Evolutionary conservation across 1,140 invertebrate genomes (phyloP).

Genomic region (Melitaea cinxia): DNA sequence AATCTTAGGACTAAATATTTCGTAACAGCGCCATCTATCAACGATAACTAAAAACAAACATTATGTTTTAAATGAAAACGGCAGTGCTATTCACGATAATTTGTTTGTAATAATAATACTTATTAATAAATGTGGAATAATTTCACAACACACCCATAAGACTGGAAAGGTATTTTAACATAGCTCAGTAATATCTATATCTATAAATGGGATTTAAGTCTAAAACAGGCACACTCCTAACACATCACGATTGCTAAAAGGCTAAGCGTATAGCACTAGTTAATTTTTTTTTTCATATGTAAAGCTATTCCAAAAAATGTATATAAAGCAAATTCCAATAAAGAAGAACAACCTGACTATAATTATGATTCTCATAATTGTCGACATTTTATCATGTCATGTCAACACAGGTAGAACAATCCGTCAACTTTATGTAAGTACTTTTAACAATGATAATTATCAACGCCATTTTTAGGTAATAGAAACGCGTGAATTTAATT

Average conservation of each 20-base stretch:
- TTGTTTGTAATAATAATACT: slow-evolving; percentile 7
- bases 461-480: too few species aligned
- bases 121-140: slow-evolving; percentile 16
- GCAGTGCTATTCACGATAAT: slow-evolving; percentile 23
- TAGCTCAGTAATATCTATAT: slow-evolving; percentile 34
- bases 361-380: not conserved
- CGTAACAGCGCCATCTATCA: slow-evolving; percentile 33
- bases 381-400: too few species aligned
- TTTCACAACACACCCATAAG: slow-evolving; percentile 50
- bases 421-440: too few species aligned
- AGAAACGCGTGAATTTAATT: too few species aligned
- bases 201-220: slow-evolving; percentile 44
- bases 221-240: slow-evolving; percentile 66
- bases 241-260: slow-evolving; percentile 63
- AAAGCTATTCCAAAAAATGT: slow-evolving; percentile 27
- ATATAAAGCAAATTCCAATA: not conserved
- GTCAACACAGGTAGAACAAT: too few species aligned
- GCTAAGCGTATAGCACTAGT: slow-evolving; percentile 41
- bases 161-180: slow-evolving; percentile 30
- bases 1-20: slow-evolving; percentile 1
- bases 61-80: slow-evolving; percentile 13
- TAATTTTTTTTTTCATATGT: slow-evolving; percentile 17
- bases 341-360: not conserved
- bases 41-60: slow-evolving; percentile 15
- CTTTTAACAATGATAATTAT: too few species aligned